These are phyloP conservation scores for Melanotaenia duboulayi DNA, from an alignment of 2,113 vertebrate genomes.

Conservation along the genomic window DNA sequence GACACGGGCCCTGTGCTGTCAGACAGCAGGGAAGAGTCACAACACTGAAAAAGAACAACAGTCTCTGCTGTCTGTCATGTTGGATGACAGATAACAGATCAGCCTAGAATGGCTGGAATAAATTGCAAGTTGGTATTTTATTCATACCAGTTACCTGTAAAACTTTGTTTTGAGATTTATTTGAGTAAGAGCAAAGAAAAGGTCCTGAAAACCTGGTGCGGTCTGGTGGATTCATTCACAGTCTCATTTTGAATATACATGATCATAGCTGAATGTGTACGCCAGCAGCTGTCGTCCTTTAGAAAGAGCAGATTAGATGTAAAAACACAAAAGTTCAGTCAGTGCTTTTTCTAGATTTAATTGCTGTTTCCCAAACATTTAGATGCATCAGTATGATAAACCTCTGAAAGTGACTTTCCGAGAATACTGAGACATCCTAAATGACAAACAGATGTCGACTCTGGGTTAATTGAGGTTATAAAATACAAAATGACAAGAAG, in stretches of 20 bases:
- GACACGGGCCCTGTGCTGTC: neutral
- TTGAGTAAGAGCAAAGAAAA: neutral
- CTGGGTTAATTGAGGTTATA: constrained; percentile 63
- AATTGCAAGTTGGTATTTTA: neutral
- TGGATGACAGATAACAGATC: neutral
- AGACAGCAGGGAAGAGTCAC: neutral
- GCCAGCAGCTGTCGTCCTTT: too few species aligned
- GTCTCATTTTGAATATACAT: too few species aligned
- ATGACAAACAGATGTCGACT: constrained; percentile 69
- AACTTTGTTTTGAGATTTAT: too few species aligned
- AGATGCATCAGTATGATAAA: constrained; percentile 17
- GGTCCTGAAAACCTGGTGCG: too few species aligned
- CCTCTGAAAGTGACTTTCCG: constrained; percentile 41
- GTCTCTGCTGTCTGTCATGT: neutral
- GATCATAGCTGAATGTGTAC: too few species aligned
- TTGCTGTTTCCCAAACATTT: constrained; percentile 1
- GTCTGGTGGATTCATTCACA: too few species aligned
- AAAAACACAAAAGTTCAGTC: too few species aligned
- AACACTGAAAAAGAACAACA: neutral
- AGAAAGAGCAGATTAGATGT: too few species aligned
- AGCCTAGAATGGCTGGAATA: neutral
- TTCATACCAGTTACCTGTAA: neutral
- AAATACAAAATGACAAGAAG: constrained; percentile 63
- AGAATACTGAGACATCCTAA: constrained; percentile 34
- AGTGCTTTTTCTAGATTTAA: neutral